Percentiles rank a stretch among this genome's conserved stretches.
phyloP scores from a whole-genome alignment of 2,888 invertebrate species.

The Syrphus vitripennis region DNA sequence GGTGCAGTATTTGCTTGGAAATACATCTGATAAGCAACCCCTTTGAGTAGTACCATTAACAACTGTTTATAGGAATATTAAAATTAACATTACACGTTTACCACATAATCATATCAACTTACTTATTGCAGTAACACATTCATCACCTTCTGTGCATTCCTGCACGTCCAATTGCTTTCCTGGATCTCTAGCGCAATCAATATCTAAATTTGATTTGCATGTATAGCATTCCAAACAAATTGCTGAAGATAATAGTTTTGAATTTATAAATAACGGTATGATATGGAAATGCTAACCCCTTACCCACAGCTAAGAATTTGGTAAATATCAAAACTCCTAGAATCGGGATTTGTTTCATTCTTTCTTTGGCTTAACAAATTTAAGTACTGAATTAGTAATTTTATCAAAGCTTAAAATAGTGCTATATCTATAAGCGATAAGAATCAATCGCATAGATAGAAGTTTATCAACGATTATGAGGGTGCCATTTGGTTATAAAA shows the following conservation, averaged over 20 bases:
- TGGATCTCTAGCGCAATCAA: conserved; percentile 76
- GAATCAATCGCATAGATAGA: conserved; percentile 38
- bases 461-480: conserved; percentile 33
- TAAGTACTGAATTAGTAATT: conserved; percentile 36
- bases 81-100: too few relatives aligned
- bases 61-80: neutral
- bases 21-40: conserved; percentile 75
- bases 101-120: neutral
- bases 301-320: conserved; percentile 32
- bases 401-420: neutral
- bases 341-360: conserved; percentile 14
- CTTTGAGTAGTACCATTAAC: conserved; percentile 76
- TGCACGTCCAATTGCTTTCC: conserved; percentile 77
- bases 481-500: neutral
- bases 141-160: conserved; percentile 74
- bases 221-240: conserved; percentile 75
- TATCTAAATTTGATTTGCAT: conserved; percentile 75
- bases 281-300: neutral
- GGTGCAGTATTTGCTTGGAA: conserved; percentile 75
- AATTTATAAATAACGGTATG: neutral
- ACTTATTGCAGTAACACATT: conserved; percentile 75
- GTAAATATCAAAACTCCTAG: neutral
- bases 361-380: neutral
- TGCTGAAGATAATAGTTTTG: neutral
- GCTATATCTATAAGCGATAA: conserved; percentile 36